A percentile compares a stretch with the other conserved stretches of the same genome.
Evolutionary conservation across 2,113 vertebrate species (phyloP).

Genomic region (Strix aluco): DNA sequence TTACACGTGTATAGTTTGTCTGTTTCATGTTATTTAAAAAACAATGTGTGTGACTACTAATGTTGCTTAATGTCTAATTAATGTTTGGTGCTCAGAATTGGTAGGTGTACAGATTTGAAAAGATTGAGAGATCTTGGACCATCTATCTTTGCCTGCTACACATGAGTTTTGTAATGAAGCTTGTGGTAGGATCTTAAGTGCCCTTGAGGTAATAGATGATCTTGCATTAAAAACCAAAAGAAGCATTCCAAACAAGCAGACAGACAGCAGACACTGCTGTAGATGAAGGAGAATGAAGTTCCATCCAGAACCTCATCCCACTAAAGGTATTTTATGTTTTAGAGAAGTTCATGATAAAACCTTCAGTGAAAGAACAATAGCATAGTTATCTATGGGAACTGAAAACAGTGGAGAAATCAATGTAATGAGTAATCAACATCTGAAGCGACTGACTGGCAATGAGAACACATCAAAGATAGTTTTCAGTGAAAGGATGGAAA

Average conservation of each 20-base stretch:
- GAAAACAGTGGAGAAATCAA: neutral
- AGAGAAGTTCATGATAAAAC: neutral
- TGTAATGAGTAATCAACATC: conserved; percentile 14
- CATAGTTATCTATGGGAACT: neutral
- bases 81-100: neutral
- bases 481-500: conserved; percentile 1
- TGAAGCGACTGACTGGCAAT: neutral
- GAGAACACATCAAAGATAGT: neutral
- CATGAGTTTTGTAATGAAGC: neutral
- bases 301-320: neutral
- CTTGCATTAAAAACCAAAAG: neutral
- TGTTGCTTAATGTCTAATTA: neutral
- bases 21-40: neutral
- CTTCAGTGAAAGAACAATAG: neutral
- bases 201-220: neutral
- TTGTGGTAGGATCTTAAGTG: neutral
- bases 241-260: neutral
- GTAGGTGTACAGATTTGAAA: neutral
- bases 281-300: neutral
- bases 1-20: neutral
- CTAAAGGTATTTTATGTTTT: neutral
- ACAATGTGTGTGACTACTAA: neutral
- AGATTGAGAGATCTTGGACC: neutral
- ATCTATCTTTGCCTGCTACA: neutral
- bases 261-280: neutral